Evolutionary conservation across 2,888 invertebrate genomes (phyloP).

Genomic region (Sarcophaga rosellei): DNA sequence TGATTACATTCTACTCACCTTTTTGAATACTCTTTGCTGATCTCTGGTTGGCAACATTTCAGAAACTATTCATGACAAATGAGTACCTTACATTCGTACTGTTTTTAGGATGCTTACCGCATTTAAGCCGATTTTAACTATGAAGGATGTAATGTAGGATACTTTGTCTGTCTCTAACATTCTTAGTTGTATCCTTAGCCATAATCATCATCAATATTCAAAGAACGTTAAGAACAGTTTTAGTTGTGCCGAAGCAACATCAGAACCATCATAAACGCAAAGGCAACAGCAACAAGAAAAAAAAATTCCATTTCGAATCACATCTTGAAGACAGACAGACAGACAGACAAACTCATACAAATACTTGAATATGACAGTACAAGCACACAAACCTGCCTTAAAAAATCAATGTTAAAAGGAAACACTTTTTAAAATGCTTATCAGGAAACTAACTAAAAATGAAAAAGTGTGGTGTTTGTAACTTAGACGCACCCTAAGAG

Average conservation of each 20-base stretch:
- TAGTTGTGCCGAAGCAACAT: not conserved
- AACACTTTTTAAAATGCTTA: conserved; percentile 13
- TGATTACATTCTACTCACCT: too few species aligned
- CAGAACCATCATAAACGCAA: not conserved
- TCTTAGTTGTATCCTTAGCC: too few species aligned
- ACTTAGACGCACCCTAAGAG: too few species aligned
- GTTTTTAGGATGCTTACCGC: too few species aligned
- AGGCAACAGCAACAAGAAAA: not conserved
- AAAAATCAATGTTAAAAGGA: conserved; percentile 7
- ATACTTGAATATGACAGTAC: not conserved
- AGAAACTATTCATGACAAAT: too few species aligned
- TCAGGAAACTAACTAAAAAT: not conserved
- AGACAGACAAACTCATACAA: not conserved
- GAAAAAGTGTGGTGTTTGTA: not conserved
- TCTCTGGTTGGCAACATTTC: too few species aligned
- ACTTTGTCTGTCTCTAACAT: too few species aligned
- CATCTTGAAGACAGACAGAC: too few species aligned
- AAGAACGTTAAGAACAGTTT: not conserved
- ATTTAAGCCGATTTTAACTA: too few species aligned
- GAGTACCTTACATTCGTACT: too few species aligned
- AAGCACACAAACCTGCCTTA: not conserved
- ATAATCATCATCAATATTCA: conserved; percentile 17
- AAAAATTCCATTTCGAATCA: not conserved
- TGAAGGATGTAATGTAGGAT: too few species aligned
- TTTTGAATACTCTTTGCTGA: too few species aligned